Percentiles rank a stretch among this genome's conserved stretches.
These are phyloP conservation scores for Ibycter americanus DNA, from an alignment of 2,797 vertebrate species.

Conservation along the genomic window DNA sequence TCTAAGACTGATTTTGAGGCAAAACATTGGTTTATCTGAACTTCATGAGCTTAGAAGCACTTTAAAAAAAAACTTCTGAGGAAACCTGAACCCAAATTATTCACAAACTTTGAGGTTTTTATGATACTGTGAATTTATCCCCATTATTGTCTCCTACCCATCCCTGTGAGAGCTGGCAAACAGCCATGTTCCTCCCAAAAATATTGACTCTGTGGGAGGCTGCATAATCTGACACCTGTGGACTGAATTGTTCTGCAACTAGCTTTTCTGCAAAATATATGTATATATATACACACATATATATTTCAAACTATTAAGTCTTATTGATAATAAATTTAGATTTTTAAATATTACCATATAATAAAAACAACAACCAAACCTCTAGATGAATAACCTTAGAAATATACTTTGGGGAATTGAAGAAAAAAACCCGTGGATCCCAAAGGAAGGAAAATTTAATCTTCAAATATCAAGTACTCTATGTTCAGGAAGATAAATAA, in stretches of 20 bases:
- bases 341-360: neutral
- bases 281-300: too few species aligned
- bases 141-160: neutral
- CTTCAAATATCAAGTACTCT: neutral
- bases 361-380: neutral
- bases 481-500: neutral
- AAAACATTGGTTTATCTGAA: neutral
- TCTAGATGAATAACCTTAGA: neutral
- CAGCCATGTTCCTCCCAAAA: neutral
- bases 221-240: conserved; percentile 13
- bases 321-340: neutral
- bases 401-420: neutral
- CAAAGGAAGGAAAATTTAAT: neutral
- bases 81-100: neutral
- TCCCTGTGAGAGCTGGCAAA: neutral
- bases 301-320: neutral
- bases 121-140: neutral
- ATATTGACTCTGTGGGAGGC: neutral
- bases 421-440: neutral
- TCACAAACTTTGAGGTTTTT: neutral
- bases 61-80: neutral
- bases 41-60: neutral
- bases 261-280: neutral
- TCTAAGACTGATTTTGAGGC: neutral
- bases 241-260: neutral